Evolutionary conservation across 2,113 vertebrate genomes (phyloP).

Genomic region (Elgaria multicarinata): DNA sequence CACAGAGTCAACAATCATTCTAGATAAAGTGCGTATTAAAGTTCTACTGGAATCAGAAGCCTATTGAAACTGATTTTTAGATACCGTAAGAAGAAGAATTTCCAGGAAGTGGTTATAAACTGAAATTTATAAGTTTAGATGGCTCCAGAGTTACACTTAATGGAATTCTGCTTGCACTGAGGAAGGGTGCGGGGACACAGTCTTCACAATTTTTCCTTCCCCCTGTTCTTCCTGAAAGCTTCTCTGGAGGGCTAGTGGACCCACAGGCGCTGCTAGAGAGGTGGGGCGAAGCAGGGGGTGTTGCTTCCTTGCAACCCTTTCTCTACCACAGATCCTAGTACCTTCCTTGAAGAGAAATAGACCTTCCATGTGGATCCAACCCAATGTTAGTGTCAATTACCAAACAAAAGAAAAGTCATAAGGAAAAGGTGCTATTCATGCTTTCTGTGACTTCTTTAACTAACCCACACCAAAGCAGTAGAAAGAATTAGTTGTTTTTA

Average conservation of each 20-base stretch:
- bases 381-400: neutral
- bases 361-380: neutral
- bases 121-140: neutral
- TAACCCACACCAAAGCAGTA: neutral
- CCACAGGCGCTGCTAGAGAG: neutral
- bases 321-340: neutral
- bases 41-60: neutral
- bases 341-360: neutral
- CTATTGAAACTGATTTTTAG: neutral
- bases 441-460: neutral
- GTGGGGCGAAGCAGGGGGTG: neutral
- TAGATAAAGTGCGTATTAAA: neutral
- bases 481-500: neutral
- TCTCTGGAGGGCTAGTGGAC: too few species aligned
- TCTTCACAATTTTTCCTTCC: too few species aligned
- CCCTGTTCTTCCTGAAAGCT: too few species aligned
- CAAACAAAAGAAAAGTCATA: too few species aligned
- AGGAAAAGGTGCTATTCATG: neutral
- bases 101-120: neutral
- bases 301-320: neutral
- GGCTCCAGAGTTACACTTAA: too few species aligned
- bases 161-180: too few species aligned
- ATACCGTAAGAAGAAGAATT: neutral
- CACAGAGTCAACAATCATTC: neutral
- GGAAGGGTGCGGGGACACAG: too few species aligned